Evolutionary conservation across 2,888 invertebrate genomes (phyloP), one percentile per base, ranked within the genome.

Genomic region (Corythucha ciliata): DNA sequence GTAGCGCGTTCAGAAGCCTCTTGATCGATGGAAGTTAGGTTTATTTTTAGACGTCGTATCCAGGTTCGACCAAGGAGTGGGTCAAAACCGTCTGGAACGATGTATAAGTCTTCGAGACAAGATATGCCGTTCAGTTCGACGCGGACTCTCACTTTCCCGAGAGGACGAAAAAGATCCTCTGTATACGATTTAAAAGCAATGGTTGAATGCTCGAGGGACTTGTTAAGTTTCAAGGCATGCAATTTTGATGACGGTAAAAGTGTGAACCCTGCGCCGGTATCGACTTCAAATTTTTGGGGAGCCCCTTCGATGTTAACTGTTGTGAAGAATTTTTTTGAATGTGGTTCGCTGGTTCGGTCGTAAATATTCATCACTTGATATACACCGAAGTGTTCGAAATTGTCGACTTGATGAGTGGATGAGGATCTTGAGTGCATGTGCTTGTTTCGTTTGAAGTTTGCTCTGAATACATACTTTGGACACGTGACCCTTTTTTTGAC

Each of bases 381-480:
- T n/a, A n/a, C n/a, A n/a, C n/a, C n/a, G n/a, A n/a, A n/a, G n/a
- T n/a, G n/a, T n/a, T n/a, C n/a, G n/a, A n/a, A n/a, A n/a, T n/a
- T n/a, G n/a, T n/a, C n/a, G n/a, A n/a, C n/a, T n/a, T n/a, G n/a
- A n/a, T n/a, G n/a, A n/a, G n/a, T n/a, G n/a, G n/a, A n/a, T n/a
- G n/a, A n/a, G n/a, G n/a, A n/a, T n/a, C n/a, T n/a, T n/a, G n/a
- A 51, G 20, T 10, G 24, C 24, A 8, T 51, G 22, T 12, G 50
- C 34, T 21, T 42, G 41, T 3, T 41, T 33, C 32, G 26, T 51
- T 25, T 32, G 42, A 7, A 50, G 48, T 16, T 24, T 25, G 22
- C 42, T 34, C 5, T 33, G 48, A 6, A 48, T 34, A 40, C 53
- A 48, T 10, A 48, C 53, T 27, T 48, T 52, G n/a, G 42, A 6